Evolutionary conservation across 2,888 invertebrate species (phyloP).

Genomic region (Hemithea aestivaria): DNA sequence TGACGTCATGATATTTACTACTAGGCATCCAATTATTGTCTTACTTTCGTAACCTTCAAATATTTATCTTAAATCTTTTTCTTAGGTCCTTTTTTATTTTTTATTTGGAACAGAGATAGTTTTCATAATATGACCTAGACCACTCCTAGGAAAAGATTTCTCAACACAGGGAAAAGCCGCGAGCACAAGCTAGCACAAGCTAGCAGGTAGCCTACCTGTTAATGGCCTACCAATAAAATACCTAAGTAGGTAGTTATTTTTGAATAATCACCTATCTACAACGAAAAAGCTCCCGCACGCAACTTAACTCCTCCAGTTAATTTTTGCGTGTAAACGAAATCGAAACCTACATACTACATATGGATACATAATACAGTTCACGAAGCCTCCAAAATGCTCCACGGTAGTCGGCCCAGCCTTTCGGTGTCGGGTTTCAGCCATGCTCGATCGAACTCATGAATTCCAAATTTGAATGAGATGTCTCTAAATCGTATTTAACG

Average conservation of each 20-base stretch:
- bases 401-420: slow-evolving; percentile 55
- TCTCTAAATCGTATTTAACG: slow-evolving; percentile 55
- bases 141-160: no score
- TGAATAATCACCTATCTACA: no score
- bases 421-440: slow-evolving; percentile 53
- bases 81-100: no score
- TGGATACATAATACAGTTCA: slow-evolving; percentile 54
- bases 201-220: no score
- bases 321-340: slow-evolving; percentile 67
- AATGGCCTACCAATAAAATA: no score
- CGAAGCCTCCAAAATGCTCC: slow-evolving; percentile 71
- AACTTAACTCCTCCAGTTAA: slow-evolving; percentile 48
- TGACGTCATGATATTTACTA: slow-evolving; percentile 3
- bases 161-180: no score
- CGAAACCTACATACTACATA: slow-evolving; percentile 52
- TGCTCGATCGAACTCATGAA: slow-evolving; percentile 55
- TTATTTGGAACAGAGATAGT: background rate
- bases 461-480: slow-evolving; percentile 60
- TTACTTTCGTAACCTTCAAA: no score
- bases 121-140: no score
- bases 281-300: slow-evolving; percentile 11
- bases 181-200: no score
- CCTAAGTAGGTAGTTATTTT: no score
- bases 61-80: no score
- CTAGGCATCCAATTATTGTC: no score